These are phyloP conservation scores for Glaucopsyche alexis DNA, from an alignment of 2,888 invertebrate genomes.

Conservation along the genomic window DNA sequence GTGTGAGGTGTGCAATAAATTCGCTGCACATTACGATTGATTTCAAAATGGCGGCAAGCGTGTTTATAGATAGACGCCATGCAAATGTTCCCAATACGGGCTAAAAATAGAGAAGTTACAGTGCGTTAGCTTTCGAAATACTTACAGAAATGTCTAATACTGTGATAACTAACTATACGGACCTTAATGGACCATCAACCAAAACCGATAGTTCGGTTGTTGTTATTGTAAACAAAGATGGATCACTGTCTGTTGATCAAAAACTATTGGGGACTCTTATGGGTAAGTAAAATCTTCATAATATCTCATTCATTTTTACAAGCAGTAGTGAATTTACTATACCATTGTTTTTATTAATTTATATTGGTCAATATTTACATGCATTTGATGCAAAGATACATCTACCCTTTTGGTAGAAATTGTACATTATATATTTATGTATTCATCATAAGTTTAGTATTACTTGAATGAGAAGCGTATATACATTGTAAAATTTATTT, in stretches of 20 bases:
- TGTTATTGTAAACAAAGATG: slow-evolving; percentile 93
- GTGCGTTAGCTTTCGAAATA: slow-evolving; percentile 56
- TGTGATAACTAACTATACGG: slow-evolving; percentile 77
- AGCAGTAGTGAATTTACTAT: not conserved
- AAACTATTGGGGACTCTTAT: slow-evolving; percentile 88
- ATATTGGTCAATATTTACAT: not conserved
- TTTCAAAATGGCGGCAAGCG: slow-evolving; percentile 74
- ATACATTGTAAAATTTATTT: not conserved
- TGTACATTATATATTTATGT: not conserved
- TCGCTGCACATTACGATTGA: slow-evolving; percentile 39
- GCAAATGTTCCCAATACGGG: slow-evolving; percentile 60
- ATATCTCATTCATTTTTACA: not conserved
- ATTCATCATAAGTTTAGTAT: not conserved
- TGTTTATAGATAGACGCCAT: slow-evolving; percentile 72
- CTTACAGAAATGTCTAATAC: slow-evolving; percentile 76
- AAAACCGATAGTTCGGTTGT: slow-evolving; percentile 86
- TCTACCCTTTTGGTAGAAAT: not conserved
- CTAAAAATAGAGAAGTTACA: slow-evolving; percentile 71
- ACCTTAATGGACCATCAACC: slow-evolving; percentile 73
- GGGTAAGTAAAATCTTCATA: slow-evolving; percentile 77
- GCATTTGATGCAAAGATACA: not conserved
- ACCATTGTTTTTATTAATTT: not conserved
- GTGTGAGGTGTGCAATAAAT: slow-evolving; percentile 32
- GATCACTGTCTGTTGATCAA: slow-evolving; percentile 89
- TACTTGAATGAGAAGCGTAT: not conserved